A percentile compares a stretch with the other conserved stretches of the same genome.
phyloP scores from a whole-genome alignment of 2,113 vertebrate species.

The Uria aalge region DNA sequence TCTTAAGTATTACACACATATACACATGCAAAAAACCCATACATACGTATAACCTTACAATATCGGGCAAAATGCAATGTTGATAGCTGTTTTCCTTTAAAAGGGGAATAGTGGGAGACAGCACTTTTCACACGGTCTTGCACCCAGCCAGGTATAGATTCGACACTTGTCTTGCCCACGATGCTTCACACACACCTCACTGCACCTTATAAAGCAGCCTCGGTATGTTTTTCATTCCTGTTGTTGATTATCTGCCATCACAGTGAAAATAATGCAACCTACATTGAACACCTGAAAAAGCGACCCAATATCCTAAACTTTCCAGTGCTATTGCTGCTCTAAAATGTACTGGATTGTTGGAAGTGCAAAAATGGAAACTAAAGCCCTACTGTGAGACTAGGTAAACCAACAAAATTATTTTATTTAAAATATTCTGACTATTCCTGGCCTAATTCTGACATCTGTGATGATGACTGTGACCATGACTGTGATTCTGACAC shows the following conservation, averaged over 20 bases:
- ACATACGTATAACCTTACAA: not conserved
- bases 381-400: not conserved
- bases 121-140: not conserved
- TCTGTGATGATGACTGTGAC: not conserved
- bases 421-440: not conserved
- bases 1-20: not conserved
- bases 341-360: not conserved
- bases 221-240: not conserved
- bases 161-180: not conserved
- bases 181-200: not conserved
- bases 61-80: not conserved
- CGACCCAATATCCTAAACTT: not conserved
- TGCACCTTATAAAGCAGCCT: not conserved
- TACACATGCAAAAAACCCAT: not conserved
- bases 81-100: not conserved
- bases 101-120: not conserved
- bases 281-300: not conserved
- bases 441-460: not conserved
- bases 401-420: not conserved
- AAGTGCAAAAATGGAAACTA: not conserved
- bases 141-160: not conserved
- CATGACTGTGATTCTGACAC: not conserved
- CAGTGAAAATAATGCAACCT: not conserved
- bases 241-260: not conserved
- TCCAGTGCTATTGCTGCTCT: not conserved